phyloP scores from a whole-genome alignment of 2,888 invertebrate species.

The Phaonia tiefii region DNA sequence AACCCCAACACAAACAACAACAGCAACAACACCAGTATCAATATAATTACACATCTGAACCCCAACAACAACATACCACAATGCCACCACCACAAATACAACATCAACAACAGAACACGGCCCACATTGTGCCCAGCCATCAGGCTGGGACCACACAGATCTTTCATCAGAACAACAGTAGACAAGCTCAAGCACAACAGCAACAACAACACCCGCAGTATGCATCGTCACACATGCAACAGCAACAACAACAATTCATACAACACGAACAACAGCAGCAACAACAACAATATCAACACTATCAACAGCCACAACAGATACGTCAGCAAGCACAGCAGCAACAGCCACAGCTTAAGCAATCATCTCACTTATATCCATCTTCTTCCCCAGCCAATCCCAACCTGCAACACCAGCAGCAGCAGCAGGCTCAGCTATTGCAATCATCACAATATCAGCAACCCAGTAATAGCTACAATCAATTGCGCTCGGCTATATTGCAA shows the following conservation, averaged over 20 bases:
- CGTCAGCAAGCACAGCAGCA: constrained; percentile 72
- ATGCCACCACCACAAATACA: constrained; percentile 78
- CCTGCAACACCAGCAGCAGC: constrained; percentile 71
- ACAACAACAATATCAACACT: constrained; percentile 69
- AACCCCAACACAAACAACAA: constrained; percentile 70
- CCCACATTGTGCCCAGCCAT: constrained; percentile 77
- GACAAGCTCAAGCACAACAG: constrained; percentile 67
- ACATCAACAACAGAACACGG: constrained; percentile 80
- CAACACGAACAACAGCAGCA: constrained; percentile 73
- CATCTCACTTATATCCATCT: constrained; percentile 79
- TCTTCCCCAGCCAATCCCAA: constrained; percentile 65
- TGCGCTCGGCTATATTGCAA: constrained; percentile 79
- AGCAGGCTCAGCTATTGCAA: constrained; percentile 69
- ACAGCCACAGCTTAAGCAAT: constrained; percentile 76
- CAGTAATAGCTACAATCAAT: constrained; percentile 77
- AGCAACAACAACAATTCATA: constrained; percentile 73
- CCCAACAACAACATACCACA: constrained; percentile 75
- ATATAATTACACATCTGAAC: constrained; percentile 69
- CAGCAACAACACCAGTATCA: constrained; percentile 74
- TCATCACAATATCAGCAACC: constrained; percentile 75
- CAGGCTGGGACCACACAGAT: constrained; percentile 73
- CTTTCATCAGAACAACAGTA: constrained; percentile 69
- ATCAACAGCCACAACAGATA: constrained; percentile 64
- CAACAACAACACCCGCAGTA: constrained; percentile 71
- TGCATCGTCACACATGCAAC: constrained; percentile 69